A percentile compares a stretch with the other conserved stretches of the same genome.
phyloP scores from a whole-genome alignment of 2,113 vertebrate species.

The Dasyornis broadbenti region DNA sequence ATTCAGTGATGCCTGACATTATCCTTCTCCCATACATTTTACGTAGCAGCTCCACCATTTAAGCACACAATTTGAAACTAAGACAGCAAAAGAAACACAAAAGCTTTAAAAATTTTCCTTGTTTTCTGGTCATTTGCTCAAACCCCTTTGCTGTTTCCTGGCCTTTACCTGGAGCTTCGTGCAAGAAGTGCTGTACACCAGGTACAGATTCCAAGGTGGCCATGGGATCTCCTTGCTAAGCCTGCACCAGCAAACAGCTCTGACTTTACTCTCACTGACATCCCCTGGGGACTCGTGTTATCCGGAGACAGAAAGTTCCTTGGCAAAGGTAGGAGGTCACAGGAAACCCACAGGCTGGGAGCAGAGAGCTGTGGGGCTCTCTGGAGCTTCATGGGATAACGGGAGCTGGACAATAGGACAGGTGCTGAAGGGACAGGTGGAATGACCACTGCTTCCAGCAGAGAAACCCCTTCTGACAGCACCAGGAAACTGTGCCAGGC shows the following conservation, averaged over 20 bases:
- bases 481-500: not conserved
- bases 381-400: rapidly evolving
- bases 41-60: not conserved
- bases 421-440: not conserved
- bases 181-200: not conserved
- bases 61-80: not conserved
- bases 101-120: not conserved
- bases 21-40: not conserved
- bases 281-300: not conserved
- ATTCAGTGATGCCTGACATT: not conserved
- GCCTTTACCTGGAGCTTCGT: not conserved
- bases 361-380: rapidly evolving
- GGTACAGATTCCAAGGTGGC: not conserved
- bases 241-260: not conserved
- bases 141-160: not conserved
- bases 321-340: not conserved
- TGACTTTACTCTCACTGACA: rapidly evolving
- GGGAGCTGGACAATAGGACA: not conserved
- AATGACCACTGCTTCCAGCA: not conserved
- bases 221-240: not conserved
- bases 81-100: not conserved
- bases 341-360: not conserved
- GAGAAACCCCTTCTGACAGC: not conserved
- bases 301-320: not conserved
- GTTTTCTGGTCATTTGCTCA: not conserved